phyloP scores from a whole-genome alignment of 2,113 vertebrate species.

The Bos javanicus region DNA sequence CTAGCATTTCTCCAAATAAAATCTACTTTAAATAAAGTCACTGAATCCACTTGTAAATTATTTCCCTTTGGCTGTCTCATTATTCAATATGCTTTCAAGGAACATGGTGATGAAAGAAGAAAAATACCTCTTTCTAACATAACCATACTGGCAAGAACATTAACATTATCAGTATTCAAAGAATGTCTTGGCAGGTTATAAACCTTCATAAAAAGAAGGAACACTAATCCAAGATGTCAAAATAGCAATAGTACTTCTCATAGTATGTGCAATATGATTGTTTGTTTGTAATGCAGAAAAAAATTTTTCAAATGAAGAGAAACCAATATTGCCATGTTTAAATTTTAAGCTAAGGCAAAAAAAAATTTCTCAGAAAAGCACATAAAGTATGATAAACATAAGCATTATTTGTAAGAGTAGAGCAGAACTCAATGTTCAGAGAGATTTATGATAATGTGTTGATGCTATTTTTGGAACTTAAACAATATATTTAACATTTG shows the following conservation, averaged over 20 bases:
- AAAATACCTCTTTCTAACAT: constrained; percentile 87
- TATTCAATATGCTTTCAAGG: constrained; percentile 87
- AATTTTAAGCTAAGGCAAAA: constrained; percentile 33
- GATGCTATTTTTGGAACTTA: not conserved
- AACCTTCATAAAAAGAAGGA: constrained; percentile 85
- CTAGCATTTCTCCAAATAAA: constrained; percentile 73
- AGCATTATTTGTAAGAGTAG: not conserved
- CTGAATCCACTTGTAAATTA: constrained; percentile 80
- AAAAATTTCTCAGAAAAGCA: constrained; percentile 1
- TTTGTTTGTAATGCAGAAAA: constrained; percentile 76
- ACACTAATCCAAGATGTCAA: constrained; percentile 85
- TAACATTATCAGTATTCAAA: constrained; percentile 86
- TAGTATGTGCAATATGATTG: constrained; percentile 79
- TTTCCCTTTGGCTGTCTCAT: constrained; percentile 81
- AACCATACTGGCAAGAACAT: constrained; percentile 85
- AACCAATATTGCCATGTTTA: not conserved
- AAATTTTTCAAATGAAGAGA: constrained; percentile 44
- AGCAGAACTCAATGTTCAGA: not conserved
- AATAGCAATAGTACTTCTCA: constrained; percentile 82
- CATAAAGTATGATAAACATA: not conserved
- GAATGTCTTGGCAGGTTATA: constrained; percentile 86
- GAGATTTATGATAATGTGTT: not conserved
- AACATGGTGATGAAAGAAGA: constrained; percentile 86
- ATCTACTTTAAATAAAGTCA: constrained; percentile 81
- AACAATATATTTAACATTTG: not conserved